A percentile compares a stretch with the other conserved stretches of the same genome.
Conservation (phyloP, 1,140 invertebrate genomes). For the Dinoponera quadriceps region DNA sequence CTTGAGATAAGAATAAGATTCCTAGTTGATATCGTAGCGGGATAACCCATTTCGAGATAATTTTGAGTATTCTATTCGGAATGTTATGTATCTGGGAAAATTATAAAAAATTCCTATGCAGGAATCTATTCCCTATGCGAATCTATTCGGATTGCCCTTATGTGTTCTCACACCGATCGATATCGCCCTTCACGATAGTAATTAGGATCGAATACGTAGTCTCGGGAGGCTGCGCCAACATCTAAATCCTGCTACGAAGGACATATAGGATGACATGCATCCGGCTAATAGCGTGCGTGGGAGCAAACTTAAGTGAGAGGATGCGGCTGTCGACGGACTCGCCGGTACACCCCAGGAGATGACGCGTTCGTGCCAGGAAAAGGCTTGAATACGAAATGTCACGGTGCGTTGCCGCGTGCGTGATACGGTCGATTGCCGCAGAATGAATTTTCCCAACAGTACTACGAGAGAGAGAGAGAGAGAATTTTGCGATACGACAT, state of each 20-base stretch:
- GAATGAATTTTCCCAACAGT: conserved; percentile 61
- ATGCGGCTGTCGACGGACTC: conserved; percentile 7
- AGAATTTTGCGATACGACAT: conserved; percentile 43
- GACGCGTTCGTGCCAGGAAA: conserved; percentile 41
- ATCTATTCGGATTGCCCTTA: too few relatives aligned
- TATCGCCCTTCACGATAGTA: neutral
- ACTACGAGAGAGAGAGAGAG: too few relatives aligned
- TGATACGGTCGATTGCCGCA: conserved; percentile 53
- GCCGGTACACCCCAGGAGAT: neutral
- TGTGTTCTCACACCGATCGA: too few relatives aligned
- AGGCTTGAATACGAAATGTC: conserved; percentile 64
- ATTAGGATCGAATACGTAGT: conserved; percentile 11
- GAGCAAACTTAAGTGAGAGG: conserved; percentile 4
- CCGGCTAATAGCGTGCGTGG: conserved; percentile 5
- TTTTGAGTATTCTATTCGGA: too few relatives aligned
- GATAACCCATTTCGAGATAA: too few relatives aligned
- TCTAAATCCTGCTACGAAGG: neutral
- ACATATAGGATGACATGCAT: conserved; percentile 2
- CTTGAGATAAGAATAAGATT: too few relatives aligned
- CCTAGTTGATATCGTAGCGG: too few relatives aligned
- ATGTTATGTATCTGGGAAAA: too few relatives aligned
- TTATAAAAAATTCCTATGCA: too few relatives aligned
- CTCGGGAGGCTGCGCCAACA: conserved; percentile 19
- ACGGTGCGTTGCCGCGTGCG: conserved; percentile 8
- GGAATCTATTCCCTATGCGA: too few relatives aligned